phyloP scores from a whole-genome alignment of 2,113 vertebrate species.

The Burhinus bistriatus region DNA sequence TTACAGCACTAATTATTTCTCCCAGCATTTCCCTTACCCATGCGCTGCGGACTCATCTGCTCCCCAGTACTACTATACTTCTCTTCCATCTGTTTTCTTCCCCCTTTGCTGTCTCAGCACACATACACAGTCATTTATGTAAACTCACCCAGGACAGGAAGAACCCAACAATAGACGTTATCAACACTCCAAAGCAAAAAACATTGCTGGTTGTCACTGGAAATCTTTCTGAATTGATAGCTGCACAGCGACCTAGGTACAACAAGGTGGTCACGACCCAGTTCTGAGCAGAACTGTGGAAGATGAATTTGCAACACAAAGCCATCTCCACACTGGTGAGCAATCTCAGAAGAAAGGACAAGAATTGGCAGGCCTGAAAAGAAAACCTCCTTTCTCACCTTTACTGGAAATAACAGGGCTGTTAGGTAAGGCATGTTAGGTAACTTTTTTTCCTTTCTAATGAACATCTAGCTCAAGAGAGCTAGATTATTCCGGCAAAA shows the following conservation, averaged over 20 bases:
- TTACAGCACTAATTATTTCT: conserved; percentile 55
- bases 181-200: background rate
- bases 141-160: background rate
- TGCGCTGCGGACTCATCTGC: background rate
- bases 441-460: conserved; percentile 20
- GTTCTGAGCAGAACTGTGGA: conserved; percentile 2
- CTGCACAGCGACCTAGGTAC: background rate
- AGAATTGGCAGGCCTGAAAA: conserved; percentile 25
- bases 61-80: background rate
- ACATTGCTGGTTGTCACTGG: background rate
- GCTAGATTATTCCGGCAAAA: background rate
- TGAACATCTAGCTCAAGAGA: background rate
- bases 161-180: background rate
- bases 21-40: conserved; percentile 13
- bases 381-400: background rate
- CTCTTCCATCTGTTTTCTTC: background rate
- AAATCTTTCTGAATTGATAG: conserved; percentile 1
- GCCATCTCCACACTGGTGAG: background rate
- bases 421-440: conserved; percentile 24
- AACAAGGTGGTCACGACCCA: background rate
- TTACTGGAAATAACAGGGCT: background rate
- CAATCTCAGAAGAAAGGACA: conserved; percentile 37
- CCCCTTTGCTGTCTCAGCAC: background rate
- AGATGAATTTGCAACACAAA: conserved; percentile 7
- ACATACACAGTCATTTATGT: background rate